These are phyloP conservation scores for Pectinophora gossypiella DNA, from an alignment of 1,140 invertebrate species.

Conservation along the genomic window DNA sequence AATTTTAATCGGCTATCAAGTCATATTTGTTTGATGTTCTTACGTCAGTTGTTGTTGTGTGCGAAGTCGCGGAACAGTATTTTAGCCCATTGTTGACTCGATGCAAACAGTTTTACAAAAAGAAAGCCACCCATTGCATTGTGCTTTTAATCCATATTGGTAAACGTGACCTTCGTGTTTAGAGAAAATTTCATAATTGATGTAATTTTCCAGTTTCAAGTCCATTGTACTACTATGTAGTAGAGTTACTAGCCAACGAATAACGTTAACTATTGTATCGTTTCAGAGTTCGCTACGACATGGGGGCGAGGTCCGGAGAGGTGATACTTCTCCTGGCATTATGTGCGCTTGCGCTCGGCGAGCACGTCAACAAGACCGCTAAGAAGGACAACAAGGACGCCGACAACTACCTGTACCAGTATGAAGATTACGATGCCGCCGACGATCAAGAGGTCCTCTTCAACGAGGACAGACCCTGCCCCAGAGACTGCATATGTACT, in stretches of 20 bases:
- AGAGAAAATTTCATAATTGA: conserved; percentile 30
- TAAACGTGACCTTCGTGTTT: conserved; percentile 26
- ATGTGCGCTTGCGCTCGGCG: conserved; percentile 47
- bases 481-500: conserved; percentile 71
- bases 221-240: neutral
- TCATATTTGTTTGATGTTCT: neutral
- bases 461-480: conserved; percentile 69
- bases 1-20: neutral
- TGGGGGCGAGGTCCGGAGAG: conserved; percentile 69
- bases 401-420: conserved; percentile 50
- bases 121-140: conserved; percentile 26
- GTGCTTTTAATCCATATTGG: conserved; percentile 14
- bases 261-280: conserved; percentile 17
- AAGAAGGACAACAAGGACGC: conserved; percentile 44
- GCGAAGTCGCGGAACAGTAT: conserved; percentile 1
- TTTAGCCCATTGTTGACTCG: conserved; percentile 19
- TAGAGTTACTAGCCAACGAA: neutral
- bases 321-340: conserved; percentile 67
- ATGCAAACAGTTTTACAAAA: conserved; percentile 15
- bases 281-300: conserved; percentile 71
- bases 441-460: conserved; percentile 66
- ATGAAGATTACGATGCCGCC: conserved; percentile 57
- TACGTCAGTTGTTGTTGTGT: neutral
- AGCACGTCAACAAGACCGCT: conserved; percentile 50
- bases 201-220: conserved; percentile 18